phyloP scores from a whole-genome alignment of 2,797 vertebrate genomes.

The Rhinophrynus dorsalis region DNA sequence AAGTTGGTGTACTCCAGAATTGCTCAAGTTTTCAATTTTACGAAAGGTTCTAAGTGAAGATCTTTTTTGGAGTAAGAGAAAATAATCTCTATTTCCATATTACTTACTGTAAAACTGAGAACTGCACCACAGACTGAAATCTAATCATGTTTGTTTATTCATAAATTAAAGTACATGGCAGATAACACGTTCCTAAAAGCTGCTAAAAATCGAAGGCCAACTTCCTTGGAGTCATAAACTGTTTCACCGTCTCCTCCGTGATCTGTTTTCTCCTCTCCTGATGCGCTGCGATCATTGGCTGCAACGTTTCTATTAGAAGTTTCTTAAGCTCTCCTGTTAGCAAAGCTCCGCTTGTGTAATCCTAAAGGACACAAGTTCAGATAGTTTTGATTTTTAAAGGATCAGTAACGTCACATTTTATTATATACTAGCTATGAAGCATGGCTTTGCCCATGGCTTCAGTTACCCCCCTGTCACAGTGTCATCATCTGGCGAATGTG shows the following conservation, averaged over 20 bases:
- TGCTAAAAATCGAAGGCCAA: constrained; percentile 80
- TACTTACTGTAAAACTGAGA: neutral
- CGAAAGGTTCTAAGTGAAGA: too few relatives aligned
- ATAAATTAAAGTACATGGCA: constrained; percentile 19
- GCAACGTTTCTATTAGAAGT: constrained; percentile 85
- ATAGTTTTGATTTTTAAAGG: too few relatives aligned
- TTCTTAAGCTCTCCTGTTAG: constrained; percentile 96
- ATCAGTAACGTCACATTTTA: too few relatives aligned
- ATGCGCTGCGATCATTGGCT: constrained; percentile 87
- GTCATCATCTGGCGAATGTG: too few relatives aligned
- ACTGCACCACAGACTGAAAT: neutral
- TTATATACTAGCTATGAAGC: too few relatives aligned
- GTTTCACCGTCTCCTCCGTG: constrained; percentile 80
- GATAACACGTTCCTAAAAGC: neutral
- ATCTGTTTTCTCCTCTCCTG: constrained; percentile 88
- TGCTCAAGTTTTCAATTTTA: neutral
- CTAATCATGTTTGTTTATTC: neutral
- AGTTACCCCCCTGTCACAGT: too few relatives aligned
- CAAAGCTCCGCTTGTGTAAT: constrained; percentile 87
- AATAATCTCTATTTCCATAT: neutral
- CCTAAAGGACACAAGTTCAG: constrained; percentile 70
- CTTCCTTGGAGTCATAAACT: constrained; percentile 90
- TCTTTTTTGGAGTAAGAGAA: neutral
- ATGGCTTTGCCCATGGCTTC: too few relatives aligned
- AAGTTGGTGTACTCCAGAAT: too few relatives aligned